A percentile compares a stretch with the other conserved stretches of the same genome.
Conservation (phyloP, 2,888 invertebrate species). For the Oegoconia quadripuncta region DNA sequence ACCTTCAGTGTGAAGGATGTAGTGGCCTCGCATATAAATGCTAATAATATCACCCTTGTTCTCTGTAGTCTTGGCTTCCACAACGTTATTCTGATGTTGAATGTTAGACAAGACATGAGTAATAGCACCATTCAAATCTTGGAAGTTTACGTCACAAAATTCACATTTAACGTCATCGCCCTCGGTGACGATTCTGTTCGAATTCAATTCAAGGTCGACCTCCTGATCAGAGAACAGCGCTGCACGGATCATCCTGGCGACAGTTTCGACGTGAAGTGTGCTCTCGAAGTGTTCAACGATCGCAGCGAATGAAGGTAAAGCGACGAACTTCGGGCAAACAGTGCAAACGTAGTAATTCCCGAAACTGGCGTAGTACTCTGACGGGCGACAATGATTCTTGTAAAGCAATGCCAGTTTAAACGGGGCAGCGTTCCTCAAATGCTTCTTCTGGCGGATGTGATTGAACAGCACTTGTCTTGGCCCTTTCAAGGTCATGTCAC, state of each 20-base stretch:
- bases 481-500: conserved; percentile 68
- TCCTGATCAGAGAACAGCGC: conserved; percentile 45
- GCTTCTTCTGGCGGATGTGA: conserved; percentile 71
- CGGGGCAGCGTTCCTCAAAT: conserved; percentile 67
- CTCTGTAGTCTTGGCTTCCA: conserved; percentile 37
- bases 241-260: conserved; percentile 50
- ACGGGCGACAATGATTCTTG: conserved; percentile 62
- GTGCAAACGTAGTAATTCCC: conserved; percentile 67
- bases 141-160: conserved; percentile 45
- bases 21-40: conserved; percentile 64
- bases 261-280: conserved; percentile 48
- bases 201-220: conserved; percentile 35
- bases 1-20: conserved; percentile 60
- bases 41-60: conserved; percentile 66
- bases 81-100: conserved; percentile 50
- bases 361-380: conserved; percentile 68
- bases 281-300: conserved; percentile 68
- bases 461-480: conserved; percentile 69
- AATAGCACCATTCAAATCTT: conserved; percentile 40
- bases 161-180: conserved; percentile 46
- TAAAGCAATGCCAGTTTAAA: conserved; percentile 56
- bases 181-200: conserved; percentile 39
- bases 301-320: conserved; percentile 62
- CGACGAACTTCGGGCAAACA: conserved; percentile 55
- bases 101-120: conserved; percentile 50